A percentile compares a stretch with the other conserved stretches of the same genome.
These are phyloP conservation scores for Homarus gammarus DNA, from an alignment of 2,888 invertebrate species.

Conservation along the genomic window DNA sequence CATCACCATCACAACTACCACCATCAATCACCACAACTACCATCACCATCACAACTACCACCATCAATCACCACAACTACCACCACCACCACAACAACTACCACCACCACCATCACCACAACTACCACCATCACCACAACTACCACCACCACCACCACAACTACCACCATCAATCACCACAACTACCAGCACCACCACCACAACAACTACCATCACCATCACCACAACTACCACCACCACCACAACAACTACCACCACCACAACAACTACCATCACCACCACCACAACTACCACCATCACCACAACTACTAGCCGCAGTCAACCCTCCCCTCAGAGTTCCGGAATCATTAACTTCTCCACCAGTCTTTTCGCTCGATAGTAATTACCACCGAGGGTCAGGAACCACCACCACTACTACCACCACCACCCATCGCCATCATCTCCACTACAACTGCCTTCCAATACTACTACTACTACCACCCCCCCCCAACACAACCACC, in stretches of 20 bases:
- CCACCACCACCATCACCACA: background rate
- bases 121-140: background rate
- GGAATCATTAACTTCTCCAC: slow-evolving; percentile 28
- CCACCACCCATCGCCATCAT: background rate
- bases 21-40: background rate
- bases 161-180: too few species aligned
- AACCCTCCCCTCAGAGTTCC: background rate
- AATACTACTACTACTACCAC: background rate
- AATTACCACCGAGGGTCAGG: slow-evolving; percentile 29
- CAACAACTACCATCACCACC: background rate
- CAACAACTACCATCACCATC: background rate
- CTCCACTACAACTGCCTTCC: background rate
- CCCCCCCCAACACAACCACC: background rate
- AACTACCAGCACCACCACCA: background rate
- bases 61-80: background rate
- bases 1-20: background rate
- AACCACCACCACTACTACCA: background rate
- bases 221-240: background rate
- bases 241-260: background rate
- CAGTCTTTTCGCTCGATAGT: slow-evolving; percentile 23
- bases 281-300: background rate
- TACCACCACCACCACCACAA: background rate
- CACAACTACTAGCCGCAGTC: background rate
- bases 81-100: background rate
- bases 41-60: background rate